Base-by-base conservation (phyloP, 2,113 vertebrate species). In the Ailurus styani region DNA sequence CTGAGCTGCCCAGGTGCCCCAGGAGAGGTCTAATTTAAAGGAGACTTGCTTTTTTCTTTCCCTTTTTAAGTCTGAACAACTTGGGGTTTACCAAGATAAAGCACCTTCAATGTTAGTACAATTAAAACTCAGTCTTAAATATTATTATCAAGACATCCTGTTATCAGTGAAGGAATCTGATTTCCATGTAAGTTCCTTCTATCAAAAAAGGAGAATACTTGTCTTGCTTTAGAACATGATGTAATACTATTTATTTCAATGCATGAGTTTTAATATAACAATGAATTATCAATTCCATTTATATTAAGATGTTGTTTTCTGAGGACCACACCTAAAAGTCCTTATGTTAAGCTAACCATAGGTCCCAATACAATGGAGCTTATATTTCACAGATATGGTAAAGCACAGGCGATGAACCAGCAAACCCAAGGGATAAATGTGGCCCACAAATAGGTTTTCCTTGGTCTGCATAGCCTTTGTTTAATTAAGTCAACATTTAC, bases 141-240 rank as follows among this genome's bases (percentile, higher is more conserved):
- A 90, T 66, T 88, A 68, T 27, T 27, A 3, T 64, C 8, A 90
- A 23, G 21, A 77, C 7, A 86, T 45, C n/a, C 17, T 83, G 23
- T 47, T 64, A 42, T n/a, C 62, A 60, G 27, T 77, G 20, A 95
- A 77, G 91, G 42, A 12, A 62, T 88, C 13, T 78, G 64, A 89
- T 70, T 95, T 96, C 68, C 27, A 93, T 87, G 78, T 29, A 93
- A 54, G 37, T 89, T 55, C 27, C 60, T 93, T 91, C 82, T 81
- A 60, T 79, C 68, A 88, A 68, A 81, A 95, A 93, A 72, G 15
- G 10, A 79, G 84, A 90, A 79, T 27, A 78, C 11, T 23, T n/a
- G 20, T 40, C 70, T 85, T 89, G 34, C 34, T 96, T 85, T 95
- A 90, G 23, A 91, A 81, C n/a, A 96, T 5, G 8, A 40, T 3